Percentiles rank a stretch among this genome's conserved stretches.
phyloP scores from a whole-genome alignment of 1,140 invertebrate genomes.

The Cydia strobilella region DNA sequence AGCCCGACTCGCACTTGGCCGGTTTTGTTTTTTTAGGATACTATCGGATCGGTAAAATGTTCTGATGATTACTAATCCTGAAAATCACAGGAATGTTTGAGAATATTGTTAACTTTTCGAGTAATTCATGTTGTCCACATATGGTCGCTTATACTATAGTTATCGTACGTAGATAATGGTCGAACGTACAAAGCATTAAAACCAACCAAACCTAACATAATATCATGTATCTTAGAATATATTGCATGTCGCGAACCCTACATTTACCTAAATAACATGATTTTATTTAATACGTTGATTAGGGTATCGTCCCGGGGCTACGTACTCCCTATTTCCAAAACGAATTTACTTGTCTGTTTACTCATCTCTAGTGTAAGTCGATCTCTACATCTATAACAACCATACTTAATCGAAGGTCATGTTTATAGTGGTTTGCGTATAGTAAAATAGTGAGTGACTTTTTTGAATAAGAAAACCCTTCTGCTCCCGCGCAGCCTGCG shows the following conservation, averaged over 20 bases:
- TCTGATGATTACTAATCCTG: too few relatives aligned
- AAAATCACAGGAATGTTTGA: too few relatives aligned
- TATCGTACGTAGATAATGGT: too few relatives aligned
- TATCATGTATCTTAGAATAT: not conserved
- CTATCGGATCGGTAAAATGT: too few relatives aligned
- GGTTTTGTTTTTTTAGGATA: too few relatives aligned
- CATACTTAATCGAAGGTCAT: not conserved
- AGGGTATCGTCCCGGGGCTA: not conserved
- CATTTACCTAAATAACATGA: constrained; percentile 24
- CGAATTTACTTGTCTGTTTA: not conserved
- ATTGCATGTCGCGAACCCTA: constrained; percentile 8
- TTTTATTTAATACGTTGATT: constrained; percentile 23
- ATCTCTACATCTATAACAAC: not conserved
- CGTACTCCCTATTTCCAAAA: not conserved
- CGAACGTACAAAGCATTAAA: too few relatives aligned
- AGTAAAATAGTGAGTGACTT: not conserved
- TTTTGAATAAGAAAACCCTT: not conserved
- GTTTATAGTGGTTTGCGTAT: not conserved
- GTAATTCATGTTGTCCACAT: too few relatives aligned
- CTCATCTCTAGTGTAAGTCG: not conserved
- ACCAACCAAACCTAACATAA: too few relatives aligned
- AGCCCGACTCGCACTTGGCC: too few relatives aligned
- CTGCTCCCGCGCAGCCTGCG: not conserved
- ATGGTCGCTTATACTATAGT: too few relatives aligned
- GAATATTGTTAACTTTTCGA: too few relatives aligned